Evolutionary conservation across 1,140 invertebrate genomes (phyloP).

Genomic region (Aleiodes sp.): DNA sequence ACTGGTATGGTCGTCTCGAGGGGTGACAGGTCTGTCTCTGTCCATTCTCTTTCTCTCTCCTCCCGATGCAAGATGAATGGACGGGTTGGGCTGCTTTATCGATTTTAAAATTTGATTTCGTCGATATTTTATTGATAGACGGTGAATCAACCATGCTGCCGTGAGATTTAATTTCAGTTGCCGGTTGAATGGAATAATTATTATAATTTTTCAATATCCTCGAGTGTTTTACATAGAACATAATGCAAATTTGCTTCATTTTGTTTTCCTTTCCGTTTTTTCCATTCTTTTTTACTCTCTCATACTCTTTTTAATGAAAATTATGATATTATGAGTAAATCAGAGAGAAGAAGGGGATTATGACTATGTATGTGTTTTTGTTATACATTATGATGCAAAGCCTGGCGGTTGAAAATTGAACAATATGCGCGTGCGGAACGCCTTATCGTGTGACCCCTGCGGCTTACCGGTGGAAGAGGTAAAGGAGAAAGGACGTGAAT

Average conservation of each 20-base stretch:
- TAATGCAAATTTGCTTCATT: too few relatives aligned
- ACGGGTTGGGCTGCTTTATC: too few relatives aligned
- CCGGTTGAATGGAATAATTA: too few relatives aligned
- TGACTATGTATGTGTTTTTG: not conserved
- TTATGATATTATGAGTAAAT: slow-evolving; percentile 13
- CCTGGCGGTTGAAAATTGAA: slow-evolving; percentile 5
- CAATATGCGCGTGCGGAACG: slow-evolving; percentile 1
- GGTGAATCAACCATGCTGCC: too few relatives aligned
- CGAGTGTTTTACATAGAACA: too few relatives aligned
- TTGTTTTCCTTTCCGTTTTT: not conserved
- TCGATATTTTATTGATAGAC: too few relatives aligned
- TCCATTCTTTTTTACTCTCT: not conserved
- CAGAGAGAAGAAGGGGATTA: not conserved
- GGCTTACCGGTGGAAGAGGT: not conserved
- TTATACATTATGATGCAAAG: slow-evolving; percentile 6
- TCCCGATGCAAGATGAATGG: too few relatives aligned
- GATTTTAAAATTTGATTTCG: too few relatives aligned
- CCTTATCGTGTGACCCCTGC: slow-evolving; percentile 22
- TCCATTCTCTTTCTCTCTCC: not conserved
- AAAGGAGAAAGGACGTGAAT: too few relatives aligned
- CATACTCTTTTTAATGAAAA: not conserved
- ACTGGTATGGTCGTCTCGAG: not conserved
- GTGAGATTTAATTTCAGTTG: too few relatives aligned
- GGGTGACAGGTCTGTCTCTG: not conserved
- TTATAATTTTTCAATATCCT: too few relatives aligned